A percentile compares a stretch with the other conserved stretches of the same genome.
Evolutionary conservation across 1,140 invertebrate genomes (phyloP).

Genomic region (Papilio machaon): DNA sequence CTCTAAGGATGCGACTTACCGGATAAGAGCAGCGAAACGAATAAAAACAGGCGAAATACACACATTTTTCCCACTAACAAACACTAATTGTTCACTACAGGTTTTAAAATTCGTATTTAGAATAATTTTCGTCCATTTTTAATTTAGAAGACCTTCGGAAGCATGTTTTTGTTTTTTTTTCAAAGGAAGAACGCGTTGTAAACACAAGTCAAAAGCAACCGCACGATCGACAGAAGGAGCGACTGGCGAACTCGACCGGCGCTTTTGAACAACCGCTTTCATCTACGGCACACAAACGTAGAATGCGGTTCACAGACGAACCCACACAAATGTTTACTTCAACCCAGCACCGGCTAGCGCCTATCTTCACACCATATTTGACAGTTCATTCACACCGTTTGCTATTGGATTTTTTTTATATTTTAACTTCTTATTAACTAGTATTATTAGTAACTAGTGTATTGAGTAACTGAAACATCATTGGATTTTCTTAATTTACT

Average conservation of each 20-base stretch:
- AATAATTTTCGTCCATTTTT: slow-evolving; percentile 58
- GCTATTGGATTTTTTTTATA: slow-evolving; percentile 12
- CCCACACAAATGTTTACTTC: slow-evolving; percentile 43
- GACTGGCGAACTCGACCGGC: slow-evolving; percentile 46
- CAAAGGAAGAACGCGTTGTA: slow-evolving; percentile 46
- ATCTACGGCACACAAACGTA: slow-evolving; percentile 60
- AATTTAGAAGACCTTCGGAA: slow-evolving; percentile 54
- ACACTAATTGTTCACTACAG: slow-evolving; percentile 52
- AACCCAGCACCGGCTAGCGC: slow-evolving; percentile 61
- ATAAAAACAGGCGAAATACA: slow-evolving; percentile 58
- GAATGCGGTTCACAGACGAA: slow-evolving; percentile 51
- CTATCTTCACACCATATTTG: slow-evolving; percentile 75
- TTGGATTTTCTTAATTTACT: background rate
- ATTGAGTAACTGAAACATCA: background rate
- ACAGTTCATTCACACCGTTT: slow-evolving; percentile 71
- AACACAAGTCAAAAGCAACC: slow-evolving; percentile 46
- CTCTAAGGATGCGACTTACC: slow-evolving; percentile 73
- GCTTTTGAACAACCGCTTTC: slow-evolving; percentile 64
- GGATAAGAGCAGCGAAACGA: slow-evolving; percentile 67
- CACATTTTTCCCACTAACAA: slow-evolving; percentile 64
- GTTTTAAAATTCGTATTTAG: slow-evolving; percentile 48
- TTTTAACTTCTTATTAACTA: background rate
- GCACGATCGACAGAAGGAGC: slow-evolving; percentile 45
- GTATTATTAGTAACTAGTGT: no score
- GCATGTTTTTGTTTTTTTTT: slow-evolving; percentile 46